Base-by-base conservation (phyloP, 2,888 invertebrate species). In the Aricia artaxerxes region DNA sequence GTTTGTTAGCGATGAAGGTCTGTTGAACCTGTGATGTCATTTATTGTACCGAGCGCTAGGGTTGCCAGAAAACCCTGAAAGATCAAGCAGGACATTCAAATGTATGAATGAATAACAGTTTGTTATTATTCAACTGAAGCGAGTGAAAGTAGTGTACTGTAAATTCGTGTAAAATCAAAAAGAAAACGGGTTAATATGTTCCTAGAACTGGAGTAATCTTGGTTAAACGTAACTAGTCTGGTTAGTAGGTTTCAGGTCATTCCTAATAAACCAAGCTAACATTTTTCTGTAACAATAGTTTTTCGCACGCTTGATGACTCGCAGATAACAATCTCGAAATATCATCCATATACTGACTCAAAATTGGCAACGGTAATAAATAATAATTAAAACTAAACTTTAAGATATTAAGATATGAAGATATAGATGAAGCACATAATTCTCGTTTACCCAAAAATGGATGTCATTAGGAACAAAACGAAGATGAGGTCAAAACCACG, bases 1-100 rank as follows among this genome's bases (percentile, higher is more conserved):
- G 82, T 83, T 85, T 79, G 35, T 64, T 77, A 78, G 49, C 53
- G 75, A 75, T 7, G 72, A 35, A 72, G 75, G 49, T 49, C 31
- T 75, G 75, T 75, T 44, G n/a, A 40, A 38, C 44, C 7, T 73
- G 44, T 73, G 73, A 73, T 44, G 73, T 73, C 73, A 73, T 44
- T 40, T 40, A 44, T 24, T 40, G 73, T 73, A 24, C 73, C 64
- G 24, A 31, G 64, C 11, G 31, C 24, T 31, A 44, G n/a, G n/a
- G 40, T 73, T 44, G 44, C 11, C 9, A 44, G 11, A 73, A n/a
- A n/a, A n/a, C n/a, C n/a, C n/a, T n/a, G n/a, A n/a, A 73, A 13
- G 16, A n/a, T 16, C 1, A 40, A 5, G 6, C 60, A 60, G n/a
- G 2, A 61, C 7, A 24, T n/a, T 61, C 61, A 61, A 24, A 24